These are phyloP conservation scores for Anthopleura xanthogrammica DNA, from an alignment of 92 coral and sea anemone genomes.

Conservation along the genomic window DNA sequence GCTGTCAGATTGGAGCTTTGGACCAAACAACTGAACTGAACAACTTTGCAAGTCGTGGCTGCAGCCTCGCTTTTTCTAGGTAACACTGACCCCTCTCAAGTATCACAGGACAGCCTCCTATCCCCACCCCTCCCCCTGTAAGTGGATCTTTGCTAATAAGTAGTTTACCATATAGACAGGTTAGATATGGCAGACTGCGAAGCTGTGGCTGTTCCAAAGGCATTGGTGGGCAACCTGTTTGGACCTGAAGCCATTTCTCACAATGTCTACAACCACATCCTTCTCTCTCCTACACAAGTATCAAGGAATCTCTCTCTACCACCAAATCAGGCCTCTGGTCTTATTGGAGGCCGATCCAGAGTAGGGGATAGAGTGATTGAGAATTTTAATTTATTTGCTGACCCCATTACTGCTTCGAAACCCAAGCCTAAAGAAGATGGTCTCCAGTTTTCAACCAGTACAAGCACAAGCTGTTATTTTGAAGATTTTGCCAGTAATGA, in stretches of 20 bases:
- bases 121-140: too few relatives aligned
- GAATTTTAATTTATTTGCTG: background rate
- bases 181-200: conserved; percentile 4
- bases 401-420: background rate
- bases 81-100: too few relatives aligned
- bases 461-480: background rate
- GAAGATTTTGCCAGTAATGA: background rate
- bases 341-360: conserved; percentile 37
- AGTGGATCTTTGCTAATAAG: background rate
- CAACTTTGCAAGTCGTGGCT: too few relatives aligned
- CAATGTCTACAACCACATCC: conserved; percentile 32
- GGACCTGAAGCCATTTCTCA: conserved; percentile 28
- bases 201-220: background rate
- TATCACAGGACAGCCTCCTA: too few relatives aligned
- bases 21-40: too few relatives aligned
- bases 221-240: background rate
- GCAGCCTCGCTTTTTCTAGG: too few relatives aligned
- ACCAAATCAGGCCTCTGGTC: conserved; percentile 1
- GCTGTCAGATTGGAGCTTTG: too few relatives aligned
- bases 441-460: background rate
- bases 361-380: conserved; percentile 22
- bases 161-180: background rate
- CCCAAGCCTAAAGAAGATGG: conserved; percentile 1
- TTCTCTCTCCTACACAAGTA: conserved; percentile 37
- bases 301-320: conserved; percentile 9